Evolutionary conservation across 2,113 vertebrate species (phyloP).

Genomic region (Sturnira hondurensis): DNA sequence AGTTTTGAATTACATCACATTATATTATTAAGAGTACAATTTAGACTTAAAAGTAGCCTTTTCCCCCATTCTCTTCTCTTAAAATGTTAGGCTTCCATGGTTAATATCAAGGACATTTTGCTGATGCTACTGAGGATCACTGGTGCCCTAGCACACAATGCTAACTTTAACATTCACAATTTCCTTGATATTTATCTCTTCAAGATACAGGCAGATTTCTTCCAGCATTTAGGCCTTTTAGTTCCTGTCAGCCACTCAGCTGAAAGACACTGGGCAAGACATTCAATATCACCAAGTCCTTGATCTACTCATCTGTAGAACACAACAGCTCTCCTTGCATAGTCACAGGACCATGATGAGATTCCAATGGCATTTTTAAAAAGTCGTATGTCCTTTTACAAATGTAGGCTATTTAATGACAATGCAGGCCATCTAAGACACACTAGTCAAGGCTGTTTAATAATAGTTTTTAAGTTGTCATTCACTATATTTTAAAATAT

Average conservation of each 20-base stretch:
- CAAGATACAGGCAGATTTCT: neutral
- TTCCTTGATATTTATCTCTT: neutral
- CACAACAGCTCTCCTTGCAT: neutral
- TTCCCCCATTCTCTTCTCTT: neutral
- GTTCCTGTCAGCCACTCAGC: neutral
- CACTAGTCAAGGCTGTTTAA: neutral
- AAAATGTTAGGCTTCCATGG: neutral
- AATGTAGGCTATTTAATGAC: conserved; percentile 18
- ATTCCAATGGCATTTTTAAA: neutral
- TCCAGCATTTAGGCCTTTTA: neutral
- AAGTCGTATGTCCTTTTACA: neutral
- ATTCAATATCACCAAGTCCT: neutral
- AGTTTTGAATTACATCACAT: neutral
- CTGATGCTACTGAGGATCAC: neutral
- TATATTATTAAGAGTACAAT: neutral
- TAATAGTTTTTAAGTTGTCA: neutral
- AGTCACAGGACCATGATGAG: neutral
- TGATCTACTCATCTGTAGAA: neutral
- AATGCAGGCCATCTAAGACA: neutral
- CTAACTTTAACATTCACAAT: neutral
- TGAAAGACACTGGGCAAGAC: neutral
- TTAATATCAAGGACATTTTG: neutral
- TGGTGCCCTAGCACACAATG: neutral
- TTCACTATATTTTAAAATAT: conserved; percentile 1
- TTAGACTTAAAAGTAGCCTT: neutral